A percentile compares a stretch with the other conserved stretches of the same genome.
Evolutionary conservation across 2,797 vertebrate genomes (phyloP).

Genomic region (Oreonectes daqikongensis): DNA sequence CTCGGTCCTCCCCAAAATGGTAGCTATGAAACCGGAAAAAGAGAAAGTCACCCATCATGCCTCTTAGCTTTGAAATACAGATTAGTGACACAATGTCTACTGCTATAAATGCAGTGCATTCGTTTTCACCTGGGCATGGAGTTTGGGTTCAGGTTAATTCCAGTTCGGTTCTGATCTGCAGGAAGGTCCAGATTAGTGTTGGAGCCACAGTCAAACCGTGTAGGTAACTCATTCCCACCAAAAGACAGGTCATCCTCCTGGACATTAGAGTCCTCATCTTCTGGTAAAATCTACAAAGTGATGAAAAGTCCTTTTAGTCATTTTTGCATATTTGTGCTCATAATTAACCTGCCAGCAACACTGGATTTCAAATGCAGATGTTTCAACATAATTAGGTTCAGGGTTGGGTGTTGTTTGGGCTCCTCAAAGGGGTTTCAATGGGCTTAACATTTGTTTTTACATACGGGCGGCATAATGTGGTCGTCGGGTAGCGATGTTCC

Average conservation of each 20-base stretch:
- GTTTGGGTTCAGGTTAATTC: constrained; percentile 71
- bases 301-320: constrained; percentile 1
- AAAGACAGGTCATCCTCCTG: constrained; percentile 91
- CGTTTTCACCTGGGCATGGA: constrained; percentile 73
- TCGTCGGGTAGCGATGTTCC: constrained; percentile 80
- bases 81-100: not conserved
- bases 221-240: constrained; percentile 86
- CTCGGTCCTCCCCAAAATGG: constrained; percentile 89
- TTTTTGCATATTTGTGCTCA: constrained; percentile 28
- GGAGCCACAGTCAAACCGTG: constrained; percentile 90
- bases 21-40: constrained; percentile 48
- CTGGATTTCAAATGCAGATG: not conserved
- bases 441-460: constrained; percentile 50
- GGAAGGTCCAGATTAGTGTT: constrained; percentile 90
- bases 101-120: not conserved
- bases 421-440: not conserved
- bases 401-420: not conserved
- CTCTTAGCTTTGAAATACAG: not conserved
- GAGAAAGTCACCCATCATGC: not conserved
- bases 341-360: not conserved
- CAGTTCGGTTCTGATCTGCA: constrained; percentile 81
- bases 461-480: constrained; percentile 61
- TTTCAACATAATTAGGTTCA: not conserved
- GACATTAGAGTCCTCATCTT: constrained; percentile 84
- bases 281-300: constrained; percentile 76